Conservation (phyloP, 2,113 vertebrate genomes). For the Centropus unirufus region DNA sequence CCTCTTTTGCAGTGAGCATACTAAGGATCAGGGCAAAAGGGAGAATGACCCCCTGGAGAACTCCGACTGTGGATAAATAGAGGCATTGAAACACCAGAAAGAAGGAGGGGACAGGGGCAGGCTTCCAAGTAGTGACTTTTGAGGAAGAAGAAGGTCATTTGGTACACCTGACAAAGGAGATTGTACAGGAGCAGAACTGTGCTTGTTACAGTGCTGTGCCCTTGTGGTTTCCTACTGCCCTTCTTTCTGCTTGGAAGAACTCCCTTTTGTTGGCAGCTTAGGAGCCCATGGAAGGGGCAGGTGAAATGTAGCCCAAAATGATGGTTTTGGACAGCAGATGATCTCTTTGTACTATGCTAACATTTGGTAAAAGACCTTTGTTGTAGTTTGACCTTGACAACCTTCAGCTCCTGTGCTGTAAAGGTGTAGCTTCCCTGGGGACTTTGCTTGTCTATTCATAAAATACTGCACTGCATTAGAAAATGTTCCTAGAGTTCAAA, state of each 20-base stretch:
- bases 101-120: not conserved
- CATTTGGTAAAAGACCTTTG: not conserved
- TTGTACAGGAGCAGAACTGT: not conserved
- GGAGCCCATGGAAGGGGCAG: not conserved
- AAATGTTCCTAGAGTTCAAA: not conserved
- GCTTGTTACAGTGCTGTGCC: not conserved
- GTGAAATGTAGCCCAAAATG: not conserved
- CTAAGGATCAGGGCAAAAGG: not conserved
- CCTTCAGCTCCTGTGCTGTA: not conserved
- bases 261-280: not conserved
- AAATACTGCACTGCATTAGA: not conserved
- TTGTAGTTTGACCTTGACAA: not conserved
- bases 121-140: not conserved
- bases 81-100: conserved; percentile 28
- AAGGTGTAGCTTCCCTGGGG: not conserved
- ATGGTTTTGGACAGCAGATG: not conserved
- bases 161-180: conserved; percentile 9
- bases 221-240: not conserved
- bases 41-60: not conserved
- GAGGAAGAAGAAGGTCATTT: not conserved
- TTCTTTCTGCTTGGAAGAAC: not conserved
- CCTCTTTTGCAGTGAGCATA: not conserved
- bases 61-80: not conserved
- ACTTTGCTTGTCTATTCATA: not conserved
- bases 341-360: not conserved